Percentiles rank a stretch among this genome's conserved stretches.
phyloP scores from a whole-genome alignment of 2,113 vertebrate species.

The Oreotrochilus melanogaster region DNA sequence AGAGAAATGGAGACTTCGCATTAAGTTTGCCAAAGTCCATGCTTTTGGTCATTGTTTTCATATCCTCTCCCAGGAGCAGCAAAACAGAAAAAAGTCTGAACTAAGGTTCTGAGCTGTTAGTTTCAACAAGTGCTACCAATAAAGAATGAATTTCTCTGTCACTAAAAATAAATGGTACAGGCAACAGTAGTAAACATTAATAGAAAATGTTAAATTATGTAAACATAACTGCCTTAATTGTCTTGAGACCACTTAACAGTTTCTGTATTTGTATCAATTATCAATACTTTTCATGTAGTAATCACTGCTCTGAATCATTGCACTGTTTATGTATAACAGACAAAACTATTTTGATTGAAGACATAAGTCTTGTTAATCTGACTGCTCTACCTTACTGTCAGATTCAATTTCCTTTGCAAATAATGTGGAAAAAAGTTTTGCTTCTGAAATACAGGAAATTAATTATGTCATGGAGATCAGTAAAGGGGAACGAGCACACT shows the following conservation, averaged over 20 bases:
- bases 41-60: not conserved
- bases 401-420: not conserved
- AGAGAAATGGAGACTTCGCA: accelerated
- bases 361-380: accelerated
- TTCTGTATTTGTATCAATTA: not conserved
- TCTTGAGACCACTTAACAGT: not conserved
- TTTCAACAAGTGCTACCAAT: not conserved
- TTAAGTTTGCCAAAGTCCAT: not conserved
- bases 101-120: not conserved
- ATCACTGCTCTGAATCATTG: not conserved
- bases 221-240: not conserved
- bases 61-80: not conserved
- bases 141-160: not conserved
- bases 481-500: accelerated
- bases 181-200: not conserved
- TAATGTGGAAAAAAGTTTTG: not conserved
- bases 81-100: not conserved
- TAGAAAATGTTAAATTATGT: not conserved
- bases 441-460: too few relatives aligned
- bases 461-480: not conserved
- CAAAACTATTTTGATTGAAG: not conserved
- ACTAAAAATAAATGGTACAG: not conserved
- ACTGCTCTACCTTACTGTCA: not conserved
- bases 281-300: not conserved
- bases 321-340: not conserved